These are phyloP conservation scores for Brachyopa scutellaris DNA, from an alignment of 2,888 invertebrate genomes.

Conservation along the genomic window DNA sequence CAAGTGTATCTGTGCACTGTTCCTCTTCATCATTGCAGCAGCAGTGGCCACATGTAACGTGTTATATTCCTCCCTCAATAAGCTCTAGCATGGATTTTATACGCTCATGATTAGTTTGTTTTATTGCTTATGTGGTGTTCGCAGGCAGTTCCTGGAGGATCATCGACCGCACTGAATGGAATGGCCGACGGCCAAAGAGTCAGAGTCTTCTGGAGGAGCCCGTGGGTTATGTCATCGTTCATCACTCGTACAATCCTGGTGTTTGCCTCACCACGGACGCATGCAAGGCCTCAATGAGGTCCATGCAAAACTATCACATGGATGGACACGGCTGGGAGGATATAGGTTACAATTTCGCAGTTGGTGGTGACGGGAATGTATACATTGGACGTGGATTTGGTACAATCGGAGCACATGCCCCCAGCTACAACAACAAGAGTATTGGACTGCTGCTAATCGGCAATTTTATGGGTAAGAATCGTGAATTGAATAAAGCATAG, in stretches of 20 bases:
- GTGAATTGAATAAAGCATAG: no score
- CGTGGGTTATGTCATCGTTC: constrained; percentile 85
- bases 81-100: constrained; percentile 16
- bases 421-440: constrained; percentile 84
- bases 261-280: constrained; percentile 83
- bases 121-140: constrained; percentile 58
- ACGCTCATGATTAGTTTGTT: constrained; percentile 64
- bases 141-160: constrained; percentile 68
- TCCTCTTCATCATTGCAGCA: constrained; percentile 23
- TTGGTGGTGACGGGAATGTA: constrained; percentile 86
- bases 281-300: constrained; percentile 84
- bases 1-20: constrained; percentile 54
- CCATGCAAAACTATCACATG: constrained; percentile 85
- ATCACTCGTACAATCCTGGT: constrained; percentile 85
- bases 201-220: constrained; percentile 81
- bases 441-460: constrained; percentile 87
- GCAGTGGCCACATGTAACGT: constrained; percentile 59
- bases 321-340: constrained; percentile 84
- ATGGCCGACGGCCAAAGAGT: constrained; percentile 81
- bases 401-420: constrained; percentile 86
- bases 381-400: constrained; percentile 87
- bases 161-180: constrained; percentile 83
- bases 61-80: constrained; percentile 18
- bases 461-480: constrained; percentile 71
- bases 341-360: constrained; percentile 86